phyloP scores from a whole-genome alignment of 2,888 invertebrate genomes.

The Archips xylosteana region DNA sequence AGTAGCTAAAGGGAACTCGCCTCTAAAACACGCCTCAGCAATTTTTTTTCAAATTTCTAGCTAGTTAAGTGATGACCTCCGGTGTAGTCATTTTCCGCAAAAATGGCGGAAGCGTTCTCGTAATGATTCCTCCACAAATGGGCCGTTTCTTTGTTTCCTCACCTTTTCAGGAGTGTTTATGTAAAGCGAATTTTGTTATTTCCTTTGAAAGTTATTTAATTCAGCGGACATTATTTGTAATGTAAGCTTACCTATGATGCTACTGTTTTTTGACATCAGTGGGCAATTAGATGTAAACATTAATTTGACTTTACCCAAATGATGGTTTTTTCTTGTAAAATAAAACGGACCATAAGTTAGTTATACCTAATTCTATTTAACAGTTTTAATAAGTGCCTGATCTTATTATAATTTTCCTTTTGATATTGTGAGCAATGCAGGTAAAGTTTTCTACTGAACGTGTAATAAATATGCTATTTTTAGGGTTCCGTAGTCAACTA shows the following conservation, averaged over 20 bases:
- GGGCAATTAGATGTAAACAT: background rate
- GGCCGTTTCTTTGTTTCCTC: slow-evolving; percentile 14
- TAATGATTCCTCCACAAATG: slow-evolving; percentile 26
- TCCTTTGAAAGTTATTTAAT: slow-evolving; percentile 13
- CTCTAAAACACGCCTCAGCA: slow-evolving; percentile 1
- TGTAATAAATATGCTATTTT: too few relatives aligned
- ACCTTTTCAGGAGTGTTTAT: slow-evolving; percentile 20
- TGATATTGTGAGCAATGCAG: too few relatives aligned
- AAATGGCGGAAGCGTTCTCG: slow-evolving; percentile 19
- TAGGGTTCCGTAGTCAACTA: too few relatives aligned
- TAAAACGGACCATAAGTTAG: too few relatives aligned
- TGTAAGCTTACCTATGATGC: background rate
- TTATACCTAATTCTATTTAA: too few relatives aligned
- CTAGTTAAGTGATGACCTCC: slow-evolving; percentile 26
- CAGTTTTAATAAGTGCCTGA: too few relatives aligned
- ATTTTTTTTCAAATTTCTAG: slow-evolving; percentile 21
- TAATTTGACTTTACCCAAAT: background rate
- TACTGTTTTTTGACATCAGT: background rate
- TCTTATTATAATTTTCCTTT: too few relatives aligned
- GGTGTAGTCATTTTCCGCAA: slow-evolving; percentile 1
- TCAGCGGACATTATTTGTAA: background rate
- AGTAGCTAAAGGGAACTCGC: background rate
- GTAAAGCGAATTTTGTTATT: slow-evolving; percentile 27
- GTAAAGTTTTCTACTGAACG: too few relatives aligned
- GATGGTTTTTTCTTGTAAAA: too few relatives aligned